These are phyloP conservation scores for Sebastes cheni DNA, from an alignment of 2,797 vertebrate species.

Conservation along the genomic window DNA sequence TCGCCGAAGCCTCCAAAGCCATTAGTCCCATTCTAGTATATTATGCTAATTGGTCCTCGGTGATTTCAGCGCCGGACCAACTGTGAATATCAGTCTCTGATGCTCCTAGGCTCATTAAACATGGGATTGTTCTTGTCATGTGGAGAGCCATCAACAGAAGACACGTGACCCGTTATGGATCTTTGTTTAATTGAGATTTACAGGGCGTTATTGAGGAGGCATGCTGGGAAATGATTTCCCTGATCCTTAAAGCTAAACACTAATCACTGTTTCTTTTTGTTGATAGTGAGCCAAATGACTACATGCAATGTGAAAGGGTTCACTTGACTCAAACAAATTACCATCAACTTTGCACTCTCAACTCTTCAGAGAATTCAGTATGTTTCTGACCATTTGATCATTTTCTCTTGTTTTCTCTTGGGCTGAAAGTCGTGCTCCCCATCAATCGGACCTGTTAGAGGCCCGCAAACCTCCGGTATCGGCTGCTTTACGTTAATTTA, in stretches of 20 bases:
- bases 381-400: not conserved
- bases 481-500: no score
- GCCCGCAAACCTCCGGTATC: no score
- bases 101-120: conserved; percentile 41
- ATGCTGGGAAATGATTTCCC: not conserved
- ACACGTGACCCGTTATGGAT: not conserved
- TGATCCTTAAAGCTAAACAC: not conserved
- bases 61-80: conserved; percentile 23
- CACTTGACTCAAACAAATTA: not conserved
- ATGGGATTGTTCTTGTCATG: conserved; percentile 35
- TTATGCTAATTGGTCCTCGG: conserved; percentile 49
- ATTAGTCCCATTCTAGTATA: conserved; percentile 44
- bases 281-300: not conserved
- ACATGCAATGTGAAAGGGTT: not conserved
- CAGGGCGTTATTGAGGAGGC: not conserved
- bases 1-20: conserved; percentile 28
- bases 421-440: no score
- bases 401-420: not conserved
- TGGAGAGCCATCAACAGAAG: conserved; percentile 7
- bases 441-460: no score
- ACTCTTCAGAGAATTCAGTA: not conserved
- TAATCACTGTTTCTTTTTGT: not conserved
- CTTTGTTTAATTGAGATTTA: not conserved
- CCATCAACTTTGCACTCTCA: not conserved
- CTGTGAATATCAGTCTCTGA: conserved; percentile 3